Evolutionary conservation across 1,140 invertebrate genomes (phyloP).

Genomic region (Caerostris extrusa): DNA sequence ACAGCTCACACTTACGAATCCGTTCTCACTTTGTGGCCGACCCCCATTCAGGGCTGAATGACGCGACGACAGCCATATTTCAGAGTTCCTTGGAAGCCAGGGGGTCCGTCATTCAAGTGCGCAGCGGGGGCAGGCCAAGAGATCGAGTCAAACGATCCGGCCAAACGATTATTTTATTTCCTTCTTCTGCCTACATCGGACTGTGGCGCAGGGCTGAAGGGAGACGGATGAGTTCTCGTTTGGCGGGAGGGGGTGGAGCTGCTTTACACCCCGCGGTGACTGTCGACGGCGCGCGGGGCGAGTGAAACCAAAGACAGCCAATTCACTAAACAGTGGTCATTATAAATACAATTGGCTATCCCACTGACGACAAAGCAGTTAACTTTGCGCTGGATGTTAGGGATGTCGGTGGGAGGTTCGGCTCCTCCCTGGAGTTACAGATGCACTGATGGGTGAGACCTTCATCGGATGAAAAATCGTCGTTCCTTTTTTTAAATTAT

Average conservation of each 20-base stretch:
- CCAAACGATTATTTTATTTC: slow-evolving; percentile 55
- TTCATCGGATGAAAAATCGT: background rate
- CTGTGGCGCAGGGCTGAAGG: background rate
- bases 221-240: background rate
- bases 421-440: background rate
- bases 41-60: slow-evolving; percentile 10
- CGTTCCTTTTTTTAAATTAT: background rate
- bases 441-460: background rate
- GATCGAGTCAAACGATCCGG: slow-evolving; percentile 56
- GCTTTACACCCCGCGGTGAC: background rate
- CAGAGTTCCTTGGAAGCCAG: slow-evolving; percentile 44
- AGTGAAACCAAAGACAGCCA: background rate
- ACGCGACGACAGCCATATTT: slow-evolving; percentile 68
- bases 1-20: too few relatives aligned
- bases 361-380: background rate
- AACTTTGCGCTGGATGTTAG: background rate
- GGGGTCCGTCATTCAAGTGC: slow-evolving; percentile 65
- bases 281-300: background rate
- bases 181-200: background rate
- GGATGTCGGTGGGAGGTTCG: background rate
- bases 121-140: slow-evolving; percentile 46
- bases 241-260: background rate
- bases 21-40: background rate
- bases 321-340: slow-evolving; percentile 30
- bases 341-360: background rate